These are phyloP conservation scores for Pyrgus malvae DNA, from an alignment of 2,888 invertebrate species.

Conservation along the genomic window DNA sequence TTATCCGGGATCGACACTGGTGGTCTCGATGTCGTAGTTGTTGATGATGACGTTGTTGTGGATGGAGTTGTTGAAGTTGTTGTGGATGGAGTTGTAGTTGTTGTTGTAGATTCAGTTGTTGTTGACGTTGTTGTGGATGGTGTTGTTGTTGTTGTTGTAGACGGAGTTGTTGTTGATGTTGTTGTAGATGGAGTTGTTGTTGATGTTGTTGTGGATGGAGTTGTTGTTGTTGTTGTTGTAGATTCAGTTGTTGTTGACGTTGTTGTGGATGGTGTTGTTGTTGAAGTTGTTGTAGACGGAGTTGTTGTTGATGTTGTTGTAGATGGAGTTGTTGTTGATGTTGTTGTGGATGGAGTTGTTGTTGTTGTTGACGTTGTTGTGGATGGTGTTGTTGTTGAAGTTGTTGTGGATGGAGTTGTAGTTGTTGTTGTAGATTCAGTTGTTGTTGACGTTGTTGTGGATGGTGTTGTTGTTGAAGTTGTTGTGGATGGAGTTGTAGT, in stretches of 20 bases:
- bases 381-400: background rate
- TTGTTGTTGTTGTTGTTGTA: background rate
- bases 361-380: background rate
- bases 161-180: background rate
- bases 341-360: background rate
- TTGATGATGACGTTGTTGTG: conserved; percentile 21
- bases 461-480: background rate
- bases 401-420: conserved; percentile 30
- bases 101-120: background rate
- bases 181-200: background rate
- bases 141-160: background rate
- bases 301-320: conserved; percentile 14
- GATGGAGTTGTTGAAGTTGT: conserved; percentile 3
- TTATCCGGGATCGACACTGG: conserved; percentile 43
- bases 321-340: background rate
- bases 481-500: background rate
- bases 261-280: background rate
- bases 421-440: conserved; percentile 24
- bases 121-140: background rate
- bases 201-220: background rate
- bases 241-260: background rate
- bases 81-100: too few relatives aligned
- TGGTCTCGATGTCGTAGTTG: conserved; percentile 1
- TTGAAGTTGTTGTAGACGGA: background rate
- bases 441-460: conserved; percentile 10